phyloP scores from a whole-genome alignment of 2,888 invertebrate species.

The Drosophila kanekoi region DNA sequence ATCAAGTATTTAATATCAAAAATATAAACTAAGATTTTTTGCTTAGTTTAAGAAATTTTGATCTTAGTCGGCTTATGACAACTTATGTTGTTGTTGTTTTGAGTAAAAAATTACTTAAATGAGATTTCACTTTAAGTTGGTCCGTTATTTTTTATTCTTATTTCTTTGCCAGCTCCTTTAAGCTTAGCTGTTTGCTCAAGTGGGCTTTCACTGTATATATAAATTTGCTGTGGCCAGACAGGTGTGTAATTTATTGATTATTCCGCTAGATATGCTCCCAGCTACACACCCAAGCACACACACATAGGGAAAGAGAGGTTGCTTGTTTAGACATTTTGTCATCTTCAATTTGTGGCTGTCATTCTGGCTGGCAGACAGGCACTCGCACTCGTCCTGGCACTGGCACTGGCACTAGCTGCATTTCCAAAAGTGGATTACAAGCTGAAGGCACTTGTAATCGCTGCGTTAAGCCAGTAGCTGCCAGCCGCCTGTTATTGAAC shows the following conservation, averaged over 20 bases:
- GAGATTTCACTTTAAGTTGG: too few species aligned
- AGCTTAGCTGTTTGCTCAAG: background rate
- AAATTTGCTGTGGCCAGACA: slow-evolving; percentile 81
- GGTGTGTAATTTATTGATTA: slow-evolving; percentile 85
- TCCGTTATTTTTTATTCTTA: too few species aligned
- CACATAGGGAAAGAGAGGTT: slow-evolving; percentile 21
- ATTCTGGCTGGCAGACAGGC: slow-evolving; percentile 60
- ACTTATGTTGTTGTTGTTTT: too few species aligned
- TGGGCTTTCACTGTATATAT: slow-evolving; percentile 20
- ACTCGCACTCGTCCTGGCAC: slow-evolving; percentile 21
- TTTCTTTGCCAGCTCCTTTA: background rate
- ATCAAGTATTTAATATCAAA: too few species aligned
- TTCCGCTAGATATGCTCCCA: slow-evolving; percentile 72
- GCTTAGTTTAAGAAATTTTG: too few species aligned
- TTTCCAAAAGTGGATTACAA: slow-evolving; percentile 82
- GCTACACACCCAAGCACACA: slow-evolving; percentile 21
- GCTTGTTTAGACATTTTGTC: slow-evolving; percentile 82
- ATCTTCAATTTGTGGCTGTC: slow-evolving; percentile 82
- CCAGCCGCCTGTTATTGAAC: slow-evolving; percentile 64
- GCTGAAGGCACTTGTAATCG: slow-evolving; percentile 81
- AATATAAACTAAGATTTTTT: too few species aligned
- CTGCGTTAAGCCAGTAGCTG: slow-evolving; percentile 71
- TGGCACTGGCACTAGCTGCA: slow-evolving; percentile 60
- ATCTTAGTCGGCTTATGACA: too few species aligned
- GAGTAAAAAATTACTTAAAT: too few species aligned